Conservation (phyloP, 2,888 invertebrate species). For the Thereva nobilitata region DNA sequence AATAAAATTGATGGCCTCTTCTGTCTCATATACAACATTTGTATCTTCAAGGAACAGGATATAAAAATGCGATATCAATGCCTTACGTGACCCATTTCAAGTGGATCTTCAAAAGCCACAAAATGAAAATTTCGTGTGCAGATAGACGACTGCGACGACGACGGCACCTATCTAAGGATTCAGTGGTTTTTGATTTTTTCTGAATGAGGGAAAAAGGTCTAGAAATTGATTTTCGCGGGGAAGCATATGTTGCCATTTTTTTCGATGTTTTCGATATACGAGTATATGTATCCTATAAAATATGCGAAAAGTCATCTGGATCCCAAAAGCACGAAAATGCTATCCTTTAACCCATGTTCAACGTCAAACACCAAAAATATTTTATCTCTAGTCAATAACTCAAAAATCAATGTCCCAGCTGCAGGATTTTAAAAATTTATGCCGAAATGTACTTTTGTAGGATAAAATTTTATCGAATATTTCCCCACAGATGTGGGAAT, state of each 20-base stretch:
- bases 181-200: slow-evolving; percentile 4
- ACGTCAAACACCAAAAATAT: slow-evolving; percentile 6
- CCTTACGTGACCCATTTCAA: slow-evolving; percentile 33
- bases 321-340: slow-evolving; percentile 29
- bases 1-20: too few relatives aligned
- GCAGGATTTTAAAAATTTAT: too few relatives aligned
- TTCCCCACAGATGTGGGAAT: too few relatives aligned
- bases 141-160: slow-evolving; percentile 6
- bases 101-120: slow-evolving; percentile 26
- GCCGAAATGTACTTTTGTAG: too few relatives aligned
- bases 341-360: slow-evolving; percentile 27
- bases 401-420: too few relatives aligned
- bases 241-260: slow-evolving; percentile 22
- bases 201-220: slow-evolving; percentile 31
- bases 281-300: slow-evolving; percentile 8
- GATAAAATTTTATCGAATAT: too few relatives aligned
- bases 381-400: slow-evolving; percentile 30
- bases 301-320: slow-evolving; percentile 32
- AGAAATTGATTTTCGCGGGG: slow-evolving; percentile 34
- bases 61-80: slow-evolving; percentile 17
- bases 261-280: too few relatives aligned
- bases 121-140: slow-evolving; percentile 28
- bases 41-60: too few relatives aligned
- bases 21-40: too few relatives aligned
- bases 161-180: not conserved